These are phyloP conservation scores for Drosophila subsilvestris DNA, from an alignment of 2,888 invertebrate species.

Conservation along the genomic window DNA sequence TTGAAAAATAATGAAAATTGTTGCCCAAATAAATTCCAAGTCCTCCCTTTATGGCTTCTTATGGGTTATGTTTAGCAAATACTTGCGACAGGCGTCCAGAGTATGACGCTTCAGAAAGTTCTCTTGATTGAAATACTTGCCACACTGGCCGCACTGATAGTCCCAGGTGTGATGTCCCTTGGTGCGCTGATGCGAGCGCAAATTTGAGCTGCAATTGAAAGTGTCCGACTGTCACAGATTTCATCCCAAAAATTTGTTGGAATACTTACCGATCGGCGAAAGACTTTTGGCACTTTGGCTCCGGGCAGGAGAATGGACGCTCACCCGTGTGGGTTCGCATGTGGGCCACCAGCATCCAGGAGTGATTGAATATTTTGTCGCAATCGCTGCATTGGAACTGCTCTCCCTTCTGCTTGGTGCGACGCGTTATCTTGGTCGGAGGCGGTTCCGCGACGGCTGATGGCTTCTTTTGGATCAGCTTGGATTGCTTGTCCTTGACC, in stretches of 20 bases:
- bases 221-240: not conserved
- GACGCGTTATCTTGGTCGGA: constrained; percentile 25
- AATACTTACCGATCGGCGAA: constrained; percentile 86
- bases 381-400: constrained; percentile 83
- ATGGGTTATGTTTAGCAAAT: constrained; percentile 47
- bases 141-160: constrained; percentile 88
- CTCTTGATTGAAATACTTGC: constrained; percentile 89
- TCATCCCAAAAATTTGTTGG: not conserved
- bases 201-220: constrained; percentile 86
- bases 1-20: too few relatives aligned
- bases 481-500: not conserved
- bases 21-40: not conserved
- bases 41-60: constrained; percentile 4
- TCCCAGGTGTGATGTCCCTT: constrained; percentile 89
- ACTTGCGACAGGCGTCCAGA: constrained; percentile 88
- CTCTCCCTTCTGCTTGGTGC: constrained; percentile 53
- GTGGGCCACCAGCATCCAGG: constrained; percentile 89
- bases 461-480: not conserved
- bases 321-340: constrained; percentile 89
- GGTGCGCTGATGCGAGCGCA: constrained; percentile 89
- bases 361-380: constrained; percentile 88
- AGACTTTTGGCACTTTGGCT: constrained; percentile 86
- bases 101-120: constrained; percentile 88
- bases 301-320: constrained; percentile 88
- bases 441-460: not conserved